Percentiles rank a stretch among this genome's conserved stretches.
Conservation (phyloP, 2,888 invertebrate species). For the Leptarthrus brevirostris region DNA sequence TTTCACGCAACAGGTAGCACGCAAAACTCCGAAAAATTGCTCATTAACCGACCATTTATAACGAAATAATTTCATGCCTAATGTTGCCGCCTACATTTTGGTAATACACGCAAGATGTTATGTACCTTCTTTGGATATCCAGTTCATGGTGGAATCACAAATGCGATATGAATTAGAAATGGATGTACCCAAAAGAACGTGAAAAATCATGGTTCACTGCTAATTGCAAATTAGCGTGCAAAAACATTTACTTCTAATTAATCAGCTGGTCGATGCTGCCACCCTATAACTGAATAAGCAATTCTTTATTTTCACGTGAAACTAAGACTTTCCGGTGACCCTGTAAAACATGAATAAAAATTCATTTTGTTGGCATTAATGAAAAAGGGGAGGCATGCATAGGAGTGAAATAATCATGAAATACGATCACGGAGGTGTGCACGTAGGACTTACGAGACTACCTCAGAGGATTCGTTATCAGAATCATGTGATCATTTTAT, state of each 20-base stretch:
- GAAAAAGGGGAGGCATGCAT: background rate
- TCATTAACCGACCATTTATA: slow-evolving; percentile 4
- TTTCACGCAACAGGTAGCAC: slow-evolving; percentile 11
- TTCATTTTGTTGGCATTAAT: background rate
- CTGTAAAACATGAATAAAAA: background rate
- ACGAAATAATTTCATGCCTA: slow-evolving; percentile 23
- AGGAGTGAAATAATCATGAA: background rate
- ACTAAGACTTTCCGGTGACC: background rate
- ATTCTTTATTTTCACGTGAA: background rate
- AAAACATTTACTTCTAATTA: slow-evolving; percentile 47
- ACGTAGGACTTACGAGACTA: background rate
- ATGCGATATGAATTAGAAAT: background rate
- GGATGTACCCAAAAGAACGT: background rate
- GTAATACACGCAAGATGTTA: background rate
- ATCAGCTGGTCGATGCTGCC: slow-evolving; percentile 16
- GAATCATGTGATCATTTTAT: slow-evolving; percentile 7
- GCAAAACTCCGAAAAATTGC: background rate
- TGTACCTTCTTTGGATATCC: background rate
- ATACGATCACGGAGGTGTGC: background rate
- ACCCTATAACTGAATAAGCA: background rate
- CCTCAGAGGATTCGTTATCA: slow-evolving; percentile 18
- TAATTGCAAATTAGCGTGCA: slow-evolving; percentile 52
- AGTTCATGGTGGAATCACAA: background rate
- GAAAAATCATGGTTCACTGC: slow-evolving; percentile 19
- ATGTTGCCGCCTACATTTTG: background rate